phyloP scores from a whole-genome alignment of 2,113 vertebrate genomes.

The Strigops habroptila region DNA sequence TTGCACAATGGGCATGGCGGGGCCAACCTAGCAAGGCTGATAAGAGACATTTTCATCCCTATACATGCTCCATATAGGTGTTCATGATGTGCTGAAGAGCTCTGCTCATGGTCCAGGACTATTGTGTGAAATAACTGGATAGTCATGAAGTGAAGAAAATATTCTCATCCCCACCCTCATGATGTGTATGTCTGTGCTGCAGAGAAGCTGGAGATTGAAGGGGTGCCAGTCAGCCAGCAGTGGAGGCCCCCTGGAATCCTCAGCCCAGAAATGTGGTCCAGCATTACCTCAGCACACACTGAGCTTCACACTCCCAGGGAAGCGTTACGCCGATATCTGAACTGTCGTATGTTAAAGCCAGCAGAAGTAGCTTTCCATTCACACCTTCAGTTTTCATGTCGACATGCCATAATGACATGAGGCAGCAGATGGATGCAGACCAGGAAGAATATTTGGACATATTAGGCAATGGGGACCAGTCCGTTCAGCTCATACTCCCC shows the following conservation, averaged over 20 bases:
- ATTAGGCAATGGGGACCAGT: not conserved
- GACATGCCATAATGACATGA: not conserved
- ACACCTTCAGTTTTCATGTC: conserved; percentile 30
- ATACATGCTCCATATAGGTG: not conserved
- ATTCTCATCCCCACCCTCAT: not conserved
- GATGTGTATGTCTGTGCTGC: not conserved
- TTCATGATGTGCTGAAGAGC: not conserved
- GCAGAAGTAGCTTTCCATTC: conserved; percentile 17
- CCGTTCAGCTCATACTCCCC: not conserved
- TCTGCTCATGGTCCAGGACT: not conserved
- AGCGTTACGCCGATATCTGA: not conserved
- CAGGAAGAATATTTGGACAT: not conserved
- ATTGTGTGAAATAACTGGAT: not conserved
- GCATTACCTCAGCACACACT: not conserved
- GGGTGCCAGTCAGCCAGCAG: not conserved
- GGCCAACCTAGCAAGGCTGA: not conserved
- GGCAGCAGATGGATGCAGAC: not conserved
- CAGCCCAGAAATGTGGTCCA: not conserved
- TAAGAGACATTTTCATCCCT: not conserved
- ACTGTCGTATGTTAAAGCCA: not conserved
- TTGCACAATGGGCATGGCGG: not conserved
- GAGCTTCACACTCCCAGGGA: not conserved
- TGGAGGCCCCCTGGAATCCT: not conserved
- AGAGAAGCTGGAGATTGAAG: not conserved
- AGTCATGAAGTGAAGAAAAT: not conserved